Conservation (phyloP, 2,113 vertebrate species). For the Pheucticus melanocephalus region DNA sequence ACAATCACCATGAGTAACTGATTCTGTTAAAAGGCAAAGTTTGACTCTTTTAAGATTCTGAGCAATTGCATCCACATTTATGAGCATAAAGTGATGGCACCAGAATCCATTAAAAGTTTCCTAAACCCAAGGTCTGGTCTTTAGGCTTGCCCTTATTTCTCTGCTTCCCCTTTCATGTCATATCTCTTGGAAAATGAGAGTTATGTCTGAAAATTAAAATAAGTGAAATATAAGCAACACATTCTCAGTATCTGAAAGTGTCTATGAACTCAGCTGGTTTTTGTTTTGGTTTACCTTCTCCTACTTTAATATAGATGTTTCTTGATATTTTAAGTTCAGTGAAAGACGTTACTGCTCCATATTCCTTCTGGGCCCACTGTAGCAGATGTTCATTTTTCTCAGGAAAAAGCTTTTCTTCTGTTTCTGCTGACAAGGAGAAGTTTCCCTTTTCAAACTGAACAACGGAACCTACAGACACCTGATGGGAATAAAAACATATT, state of each 20-base stretch:
- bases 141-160: not conserved
- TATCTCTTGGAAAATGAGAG: not conserved
- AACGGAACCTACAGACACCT: slow-evolving; percentile 86
- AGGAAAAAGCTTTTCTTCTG: slow-evolving; percentile 78
- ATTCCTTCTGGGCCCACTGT: slow-evolving; percentile 87
- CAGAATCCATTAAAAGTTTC: not conserved
- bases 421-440: slow-evolving; percentile 80
- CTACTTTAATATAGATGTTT: slow-evolving; percentile 95
- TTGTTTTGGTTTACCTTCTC: slow-evolving; percentile 83
- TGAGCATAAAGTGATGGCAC: not conserved
- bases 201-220: not conserved
- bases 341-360: slow-evolving; percentile 93
- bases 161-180: not conserved
- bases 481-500: slow-evolving; percentile 41
- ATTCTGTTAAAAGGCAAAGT: not conserved
- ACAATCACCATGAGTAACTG: not conserved
- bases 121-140: not conserved
- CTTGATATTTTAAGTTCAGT: slow-evolving; percentile 90
- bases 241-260: not conserved
- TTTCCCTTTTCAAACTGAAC: slow-evolving; percentile 82
- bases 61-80: not conserved
- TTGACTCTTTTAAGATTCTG: not conserved
- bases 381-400: slow-evolving; percentile 88
- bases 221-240: not conserved
- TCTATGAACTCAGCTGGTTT: not conserved